phyloP scores from a whole-genome alignment of 2,797 vertebrate genomes.

The Hoplostethus mediterraneus region DNA sequence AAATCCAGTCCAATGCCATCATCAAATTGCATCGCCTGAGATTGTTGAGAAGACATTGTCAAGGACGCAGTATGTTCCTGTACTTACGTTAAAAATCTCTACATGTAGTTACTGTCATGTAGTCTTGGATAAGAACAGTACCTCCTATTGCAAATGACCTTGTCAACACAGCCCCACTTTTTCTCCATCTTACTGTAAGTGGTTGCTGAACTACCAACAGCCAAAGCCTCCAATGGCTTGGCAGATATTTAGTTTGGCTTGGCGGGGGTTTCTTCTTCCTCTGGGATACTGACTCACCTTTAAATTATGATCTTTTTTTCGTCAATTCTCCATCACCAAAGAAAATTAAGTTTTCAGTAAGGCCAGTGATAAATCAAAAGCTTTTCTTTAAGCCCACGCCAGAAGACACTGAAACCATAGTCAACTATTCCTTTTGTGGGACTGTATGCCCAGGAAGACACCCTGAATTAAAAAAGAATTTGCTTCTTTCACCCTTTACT shows the following conservation, averaged over 20 bases:
- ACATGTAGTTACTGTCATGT: neutral
- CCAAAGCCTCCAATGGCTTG: neutral
- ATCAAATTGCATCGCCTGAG: no score
- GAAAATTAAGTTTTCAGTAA: no score
- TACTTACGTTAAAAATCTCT: no score
- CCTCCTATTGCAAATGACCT: neutral
- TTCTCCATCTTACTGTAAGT: neutral
- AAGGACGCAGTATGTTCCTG: no score
- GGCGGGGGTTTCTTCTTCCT: neutral
- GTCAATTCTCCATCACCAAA: no score
- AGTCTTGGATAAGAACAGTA: neutral
- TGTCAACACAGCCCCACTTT: neutral
- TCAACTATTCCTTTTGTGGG: no score
- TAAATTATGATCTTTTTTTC: neutral
- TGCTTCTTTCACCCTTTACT: no score
- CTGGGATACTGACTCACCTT: neutral
- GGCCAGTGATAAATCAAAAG: no score
- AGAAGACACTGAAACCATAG: neutral
- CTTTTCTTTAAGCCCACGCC: neutral
- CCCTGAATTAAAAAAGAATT: no score
- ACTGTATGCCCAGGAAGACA: no score
- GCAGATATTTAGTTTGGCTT: slow-evolving; percentile 13
- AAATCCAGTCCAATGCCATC: no score
- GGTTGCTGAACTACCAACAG: neutral
- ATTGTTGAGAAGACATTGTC: no score